Percentiles rank a stretch among this genome's conserved stretches.
phyloP scores from a whole-genome alignment of 2,797 vertebrate genomes.

The Corythornis leucogaster region DNA sequence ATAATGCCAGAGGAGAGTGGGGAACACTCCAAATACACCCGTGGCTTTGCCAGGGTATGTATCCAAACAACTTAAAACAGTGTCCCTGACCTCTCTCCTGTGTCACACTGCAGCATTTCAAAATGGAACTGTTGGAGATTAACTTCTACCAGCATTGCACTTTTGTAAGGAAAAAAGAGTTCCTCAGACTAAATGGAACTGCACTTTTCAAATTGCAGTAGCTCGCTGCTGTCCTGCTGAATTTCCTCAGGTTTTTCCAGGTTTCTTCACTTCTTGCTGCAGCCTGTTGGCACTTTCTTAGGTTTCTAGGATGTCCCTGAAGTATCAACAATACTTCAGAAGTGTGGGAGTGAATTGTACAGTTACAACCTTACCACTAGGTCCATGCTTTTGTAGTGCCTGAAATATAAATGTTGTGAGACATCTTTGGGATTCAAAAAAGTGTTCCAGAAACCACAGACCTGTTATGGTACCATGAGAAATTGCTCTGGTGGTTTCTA shows the following conservation, averaged over 20 bases:
- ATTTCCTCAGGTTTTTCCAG: background rate
- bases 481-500: background rate
- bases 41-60: background rate
- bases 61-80: slow-evolving; percentile 3
- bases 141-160: background rate
- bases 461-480: background rate
- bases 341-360: background rate
- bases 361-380: background rate
- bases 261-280: background rate
- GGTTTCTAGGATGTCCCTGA: background rate
- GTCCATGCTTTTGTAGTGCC: background rate
- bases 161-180: background rate
- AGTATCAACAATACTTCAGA: background rate
- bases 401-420: background rate
- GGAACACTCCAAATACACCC: slow-evolving; percentile 38
- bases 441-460: background rate
- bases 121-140: background rate
- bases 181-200: background rate
- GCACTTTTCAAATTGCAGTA: background rate
- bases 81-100: background rate
- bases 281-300: background rate
- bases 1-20: background rate
- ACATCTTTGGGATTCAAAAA: background rate
- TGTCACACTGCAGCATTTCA: slow-evolving; percentile 31
- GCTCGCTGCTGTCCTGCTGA: background rate